A percentile compares a stretch with the other conserved stretches of the same genome.
Conservation (phyloP, 2,797 vertebrate species). For the Acanthiza pusilla region DNA sequence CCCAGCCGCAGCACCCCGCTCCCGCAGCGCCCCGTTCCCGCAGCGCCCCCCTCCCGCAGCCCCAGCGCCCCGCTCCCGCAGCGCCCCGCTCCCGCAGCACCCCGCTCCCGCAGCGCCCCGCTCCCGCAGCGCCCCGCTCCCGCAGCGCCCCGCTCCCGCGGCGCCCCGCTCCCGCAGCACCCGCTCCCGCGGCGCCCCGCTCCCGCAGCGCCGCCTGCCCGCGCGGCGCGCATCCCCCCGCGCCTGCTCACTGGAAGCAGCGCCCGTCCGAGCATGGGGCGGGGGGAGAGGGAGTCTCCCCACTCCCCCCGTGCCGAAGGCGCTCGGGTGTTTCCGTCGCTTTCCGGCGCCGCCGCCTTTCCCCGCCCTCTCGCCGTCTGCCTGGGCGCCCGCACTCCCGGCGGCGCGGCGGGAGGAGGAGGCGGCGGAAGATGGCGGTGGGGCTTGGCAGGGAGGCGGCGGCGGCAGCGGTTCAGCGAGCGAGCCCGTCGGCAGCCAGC, state of each 20-base stretch:
- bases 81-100: too few relatives aligned
- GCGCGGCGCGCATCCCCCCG: rapidly evolving
- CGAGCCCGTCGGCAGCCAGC: conserved; percentile 8
- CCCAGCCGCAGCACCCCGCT: too few relatives aligned
- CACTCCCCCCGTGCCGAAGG: neutral
- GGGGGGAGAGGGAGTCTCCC: neutral
- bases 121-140: too few relatives aligned
- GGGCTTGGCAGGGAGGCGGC: conserved; percentile 71
- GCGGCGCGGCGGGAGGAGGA: conserved; percentile 60
- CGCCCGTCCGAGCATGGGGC: rapidly evolving
- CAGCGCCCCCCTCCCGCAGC: too few relatives aligned
- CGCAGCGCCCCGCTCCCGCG: too few relatives aligned
- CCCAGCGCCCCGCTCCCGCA: too few relatives aligned
- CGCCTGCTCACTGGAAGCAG: neutral
- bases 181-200: too few relatives aligned
- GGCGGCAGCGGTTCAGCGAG: neutral
- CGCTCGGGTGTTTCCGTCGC: neutral
- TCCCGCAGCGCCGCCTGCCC: neutral
- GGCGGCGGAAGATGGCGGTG: conserved; percentile 85
- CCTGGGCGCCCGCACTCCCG: conserved; percentile 68
- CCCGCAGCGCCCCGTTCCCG: too few relatives aligned
- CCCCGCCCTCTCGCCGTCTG: neutral
- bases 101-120: too few relatives aligned
- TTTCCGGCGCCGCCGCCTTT: neutral
- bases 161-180: too few relatives aligned